Evolutionary conservation across 2,797 vertebrate genomes (phyloP), one percentile per base, ranked within the genome.

Genomic region (Darevskia mixta): DNA sequence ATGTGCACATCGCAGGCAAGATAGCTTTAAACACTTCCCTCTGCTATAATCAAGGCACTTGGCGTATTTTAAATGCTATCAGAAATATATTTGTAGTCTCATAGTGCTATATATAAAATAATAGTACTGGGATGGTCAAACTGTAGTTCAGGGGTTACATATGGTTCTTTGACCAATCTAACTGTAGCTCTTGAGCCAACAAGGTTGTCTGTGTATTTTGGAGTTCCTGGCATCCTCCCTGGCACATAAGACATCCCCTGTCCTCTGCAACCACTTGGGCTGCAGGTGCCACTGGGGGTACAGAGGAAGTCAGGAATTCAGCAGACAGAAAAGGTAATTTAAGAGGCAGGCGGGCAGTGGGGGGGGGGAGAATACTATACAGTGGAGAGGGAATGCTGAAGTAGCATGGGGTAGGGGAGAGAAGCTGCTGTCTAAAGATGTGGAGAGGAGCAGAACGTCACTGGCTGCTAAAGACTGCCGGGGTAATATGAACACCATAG

Each of bases 41-140:
- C 25, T 55, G 66, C n/a, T 49, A 69, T 27, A 55, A 72, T 78
- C 20, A 79, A 73, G 69, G 84, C 10, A 78, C 61, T 8, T 79
- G 29, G 6, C 29, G 27, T 67, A 79, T 58, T 71, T 64, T 38
- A 67, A 86, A 86, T 71, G 77, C n/a, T 86, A 78, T 86, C 20
- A 85, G 35, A 85, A 58, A 27, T 38, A 75, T 64, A 10, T n/a
- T 20, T 27, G 32, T 79, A 72, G 8, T 15, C 29, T 18, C 23
- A 75, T 4, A 58, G 29, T n/a, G 20, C 20, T 83, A 35, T 15
- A 85, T 6, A 61, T 61, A 61, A 61, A 83, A 71, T 38, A 55
- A 58, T 6, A 58, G 23, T 38, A 58, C 49, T 61, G 58, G n/a
- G n/a, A 32, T 72, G 69, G 29, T n/a, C 11, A 71, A 71, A 10